Percentiles rank a stretch among this genome's conserved stretches.
Evolutionary conservation across 2,888 invertebrate genomes (phyloP).

Genomic region (Brachyptera risi): DNA sequence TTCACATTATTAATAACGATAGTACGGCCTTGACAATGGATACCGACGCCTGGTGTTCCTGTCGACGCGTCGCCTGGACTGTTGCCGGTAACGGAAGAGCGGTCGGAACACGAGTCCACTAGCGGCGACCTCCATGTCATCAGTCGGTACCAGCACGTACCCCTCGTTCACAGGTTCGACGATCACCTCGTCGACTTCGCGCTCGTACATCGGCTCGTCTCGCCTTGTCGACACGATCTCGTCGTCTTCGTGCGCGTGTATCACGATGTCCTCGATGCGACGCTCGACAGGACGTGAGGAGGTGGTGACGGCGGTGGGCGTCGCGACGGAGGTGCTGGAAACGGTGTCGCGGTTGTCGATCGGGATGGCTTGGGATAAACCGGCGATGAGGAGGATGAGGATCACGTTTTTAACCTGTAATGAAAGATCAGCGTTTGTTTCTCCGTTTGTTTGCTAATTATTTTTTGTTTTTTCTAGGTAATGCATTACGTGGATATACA

Average conservation of each 20-base stretch:
- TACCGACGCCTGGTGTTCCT: not conserved
- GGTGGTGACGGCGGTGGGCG: not conserved
- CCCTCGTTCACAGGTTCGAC: not conserved
- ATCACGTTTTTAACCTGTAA: no score
- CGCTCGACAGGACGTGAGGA: not conserved
- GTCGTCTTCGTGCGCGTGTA: not conserved
- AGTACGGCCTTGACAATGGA: not conserved
- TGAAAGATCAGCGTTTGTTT: no score
- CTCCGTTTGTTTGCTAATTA: no score
- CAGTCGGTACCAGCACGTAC: not conserved
- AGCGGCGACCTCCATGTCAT: not conserved
- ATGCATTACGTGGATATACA: no score
- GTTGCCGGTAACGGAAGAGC: slow-evolving; percentile 1
- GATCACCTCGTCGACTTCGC: slow-evolving; percentile 5
- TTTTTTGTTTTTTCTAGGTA: no score
- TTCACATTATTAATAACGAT: not conserved
- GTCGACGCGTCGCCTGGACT: not conserved
- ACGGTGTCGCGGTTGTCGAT: not conserved
- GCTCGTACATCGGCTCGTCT: not conserved
- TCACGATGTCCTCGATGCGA: not conserved
- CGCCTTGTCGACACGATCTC: not conserved
- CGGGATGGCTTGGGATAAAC: not conserved
- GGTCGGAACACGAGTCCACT: slow-evolving; percentile 11
- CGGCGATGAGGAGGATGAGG: no score
- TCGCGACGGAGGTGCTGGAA: not conserved